Evolutionary conservation across 2,797 vertebrate genomes (phyloP).

Genomic region (Cyprinodon diabolis): DNA sequence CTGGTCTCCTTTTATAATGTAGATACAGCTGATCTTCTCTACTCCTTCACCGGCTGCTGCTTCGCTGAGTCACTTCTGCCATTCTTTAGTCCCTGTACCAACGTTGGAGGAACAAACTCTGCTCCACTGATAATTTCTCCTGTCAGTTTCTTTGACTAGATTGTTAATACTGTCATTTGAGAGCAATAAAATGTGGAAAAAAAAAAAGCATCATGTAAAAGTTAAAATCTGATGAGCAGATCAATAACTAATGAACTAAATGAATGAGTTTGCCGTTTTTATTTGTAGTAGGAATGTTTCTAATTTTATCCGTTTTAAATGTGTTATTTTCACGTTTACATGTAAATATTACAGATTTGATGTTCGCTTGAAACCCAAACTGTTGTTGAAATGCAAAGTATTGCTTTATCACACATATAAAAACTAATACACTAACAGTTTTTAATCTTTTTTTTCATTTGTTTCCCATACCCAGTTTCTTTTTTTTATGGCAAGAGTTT

Average conservation of each 20-base stretch:
- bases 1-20: conserved; percentile 24
- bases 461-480: too few relatives aligned
- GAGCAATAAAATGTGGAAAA: too few relatives aligned
- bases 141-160: not conserved
- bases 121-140: conserved; percentile 15
- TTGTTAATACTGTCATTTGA: not conserved
- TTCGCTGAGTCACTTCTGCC: conserved; percentile 19
- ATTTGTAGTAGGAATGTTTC: not conserved
- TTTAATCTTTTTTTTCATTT: too few relatives aligned
- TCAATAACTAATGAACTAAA: too few relatives aligned
- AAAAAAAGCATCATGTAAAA: not conserved
- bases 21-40: conserved; percentile 12
- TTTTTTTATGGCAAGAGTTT: too few relatives aligned
- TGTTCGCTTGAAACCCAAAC: not conserved
- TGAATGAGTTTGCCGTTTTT: too few relatives aligned
- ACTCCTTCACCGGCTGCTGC: conserved; percentile 18
- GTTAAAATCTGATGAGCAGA: not conserved
- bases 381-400: not conserved
- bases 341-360: not conserved
- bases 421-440: too few relatives aligned
- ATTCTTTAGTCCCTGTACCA: conserved; percentile 6
- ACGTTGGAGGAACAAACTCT: conserved; percentile 14
- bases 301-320: not conserved
- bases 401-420: not conserved
- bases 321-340: not conserved